Evolutionary conservation across 2,797 vertebrate genomes (phyloP).

Genomic region (Tenualosa ilisha): DNA sequence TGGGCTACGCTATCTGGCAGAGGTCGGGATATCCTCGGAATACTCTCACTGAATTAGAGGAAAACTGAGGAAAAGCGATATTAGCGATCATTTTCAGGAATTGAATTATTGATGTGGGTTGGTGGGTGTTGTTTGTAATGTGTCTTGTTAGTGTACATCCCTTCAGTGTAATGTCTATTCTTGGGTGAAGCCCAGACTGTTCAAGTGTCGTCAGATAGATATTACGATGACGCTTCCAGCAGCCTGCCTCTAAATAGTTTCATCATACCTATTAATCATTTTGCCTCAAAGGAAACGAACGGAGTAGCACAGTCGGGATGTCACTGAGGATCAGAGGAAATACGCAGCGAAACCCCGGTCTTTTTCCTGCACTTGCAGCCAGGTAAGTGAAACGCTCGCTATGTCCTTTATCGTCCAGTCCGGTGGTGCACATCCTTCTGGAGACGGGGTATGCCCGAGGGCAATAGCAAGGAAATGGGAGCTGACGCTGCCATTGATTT

Average conservation of each 20-base stretch:
- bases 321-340: constrained; percentile 33
- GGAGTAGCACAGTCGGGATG: background rate
- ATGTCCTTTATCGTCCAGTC: background rate
- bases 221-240: background rate
- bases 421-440: background rate
- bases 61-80: background rate
- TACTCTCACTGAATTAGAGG: background rate
- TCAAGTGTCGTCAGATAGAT: constrained; percentile 6
- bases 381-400: constrained; percentile 49
- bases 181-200: background rate
- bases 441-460: constrained; percentile 5
- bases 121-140: background rate
- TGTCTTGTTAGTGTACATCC: background rate
- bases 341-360: constrained; percentile 38
- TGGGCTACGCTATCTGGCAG: background rate
- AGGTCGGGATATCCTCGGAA: background rate
- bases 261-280: constrained; percentile 3
- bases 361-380: constrained; percentile 39
- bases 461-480: constrained; percentile 6
- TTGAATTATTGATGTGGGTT: background rate
- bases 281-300: constrained; percentile 33
- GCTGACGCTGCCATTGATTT: constrained; percentile 27
- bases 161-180: background rate
- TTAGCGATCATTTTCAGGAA: background rate
- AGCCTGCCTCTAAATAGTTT: background rate